Evolutionary conservation across 2,797 vertebrate genomes (phyloP).

Genomic region (Leptatherina wallacei): DNA sequence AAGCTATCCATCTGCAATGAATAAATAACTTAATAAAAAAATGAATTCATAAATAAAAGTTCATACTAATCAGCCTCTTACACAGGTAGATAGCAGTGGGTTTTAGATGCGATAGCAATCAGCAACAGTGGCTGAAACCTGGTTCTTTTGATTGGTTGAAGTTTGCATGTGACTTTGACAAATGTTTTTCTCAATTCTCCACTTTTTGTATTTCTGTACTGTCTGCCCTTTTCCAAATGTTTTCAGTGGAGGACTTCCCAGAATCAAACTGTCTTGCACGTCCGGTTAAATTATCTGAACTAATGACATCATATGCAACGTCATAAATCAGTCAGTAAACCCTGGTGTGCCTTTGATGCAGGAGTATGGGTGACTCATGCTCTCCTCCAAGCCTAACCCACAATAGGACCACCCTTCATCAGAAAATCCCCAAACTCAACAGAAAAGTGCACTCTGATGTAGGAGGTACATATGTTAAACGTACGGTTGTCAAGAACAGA

Average conservation of each 20-base stretch:
- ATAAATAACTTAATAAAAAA: not conserved
- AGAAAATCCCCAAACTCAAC: not conserved
- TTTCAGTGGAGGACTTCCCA: not conserved
- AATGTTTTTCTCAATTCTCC: not conserved
- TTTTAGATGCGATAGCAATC: not conserved
- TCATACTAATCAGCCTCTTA: too few species aligned
- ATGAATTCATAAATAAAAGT: not conserved
- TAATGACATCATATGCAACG: not conserved
- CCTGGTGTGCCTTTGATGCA: not conserved
- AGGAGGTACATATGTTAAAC: not conserved
- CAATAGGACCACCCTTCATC: not conserved
- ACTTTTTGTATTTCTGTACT: not conserved
- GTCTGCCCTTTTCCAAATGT: not conserved
- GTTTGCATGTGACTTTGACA: not conserved
- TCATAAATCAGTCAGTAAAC: not conserved
- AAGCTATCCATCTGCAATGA: not conserved
- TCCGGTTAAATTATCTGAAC: not conserved
- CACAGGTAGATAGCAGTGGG: not conserved
- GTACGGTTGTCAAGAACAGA: not conserved
- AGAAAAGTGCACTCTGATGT: not conserved
- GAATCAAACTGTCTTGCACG: not conserved
- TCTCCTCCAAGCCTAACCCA: not conserved
- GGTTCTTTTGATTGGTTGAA: not conserved
- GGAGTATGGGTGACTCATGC: conserved; percentile 1
- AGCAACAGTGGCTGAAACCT: not conserved